Evolutionary conservation across 2,888 invertebrate species (phyloP), one percentile per base, ranked within the genome.

Genomic region (Brachyptera putata): DNA sequence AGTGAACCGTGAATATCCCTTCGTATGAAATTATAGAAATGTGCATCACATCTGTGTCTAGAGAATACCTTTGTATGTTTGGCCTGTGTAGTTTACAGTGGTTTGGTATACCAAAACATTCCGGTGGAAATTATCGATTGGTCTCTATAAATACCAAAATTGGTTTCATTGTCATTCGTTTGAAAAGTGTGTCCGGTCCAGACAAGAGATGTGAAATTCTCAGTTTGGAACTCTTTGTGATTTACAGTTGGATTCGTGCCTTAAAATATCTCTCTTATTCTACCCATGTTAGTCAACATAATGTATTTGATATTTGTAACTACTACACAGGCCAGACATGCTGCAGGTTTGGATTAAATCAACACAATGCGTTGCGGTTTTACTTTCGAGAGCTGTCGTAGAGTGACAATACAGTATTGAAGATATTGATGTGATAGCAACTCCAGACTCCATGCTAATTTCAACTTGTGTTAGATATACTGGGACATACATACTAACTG

Each of bases 241-340:
- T 64, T 62, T 64, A 60, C 60, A 57, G 63, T 65, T 61, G 63
- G 63, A 64, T 64, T 65, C 55, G 65, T 65, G 65, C 65, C 65
- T 65, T 65, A 65, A 64, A 64, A 63, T 61, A 62, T 62, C 59
- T 61, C 60, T 58, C 26, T 60, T 37, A 13, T 53, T 63, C 63
- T 61, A 49, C 59, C 62, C 61, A 59, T 57, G 60, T 11, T 57
- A 57, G 36, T 34, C 43, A 55, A 59, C 58, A 59, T 5, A 53
- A 14, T 36, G 11, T 30, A 61, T 57, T 57, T 57, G 26, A 57
- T 21, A 50, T 43, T 61, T 46, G 30, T 55, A 43, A 58, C 21
- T 56, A 48, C 43, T 60, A 30, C 46, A 37, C 61, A 53, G 58
- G 60, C 57, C 53, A 56, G 41, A 30, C 30, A 11, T 7, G n/a